These are phyloP conservation scores for Amniataba percoides DNA, from an alignment of 2,797 vertebrate species.

Conservation along the genomic window DNA sequence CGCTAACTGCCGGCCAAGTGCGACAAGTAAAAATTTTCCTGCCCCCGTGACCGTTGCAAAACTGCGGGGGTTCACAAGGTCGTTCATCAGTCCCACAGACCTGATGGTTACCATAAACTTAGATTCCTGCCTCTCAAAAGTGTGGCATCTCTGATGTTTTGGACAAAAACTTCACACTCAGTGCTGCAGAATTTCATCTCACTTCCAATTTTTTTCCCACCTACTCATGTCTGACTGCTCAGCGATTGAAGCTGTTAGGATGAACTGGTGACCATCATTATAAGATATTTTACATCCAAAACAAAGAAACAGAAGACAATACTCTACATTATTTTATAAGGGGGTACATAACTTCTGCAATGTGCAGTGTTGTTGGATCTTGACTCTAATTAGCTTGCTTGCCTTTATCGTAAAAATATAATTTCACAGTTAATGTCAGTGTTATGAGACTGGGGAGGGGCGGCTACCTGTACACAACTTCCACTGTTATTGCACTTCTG, in stretches of 20 bases:
- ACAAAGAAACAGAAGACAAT: not conserved
- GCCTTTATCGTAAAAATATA: constrained; percentile 15
- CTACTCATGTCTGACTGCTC: not conserved
- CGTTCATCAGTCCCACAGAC: constrained; percentile 35
- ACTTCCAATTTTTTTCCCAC: constrained; percentile 1
- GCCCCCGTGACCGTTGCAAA: constrained; percentile 26
- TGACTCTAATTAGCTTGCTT: not conserved
- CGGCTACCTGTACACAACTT: constrained; percentile 6
- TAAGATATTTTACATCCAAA: not conserved
- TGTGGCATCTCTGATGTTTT: constrained; percentile 6
- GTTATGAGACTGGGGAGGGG: constrained; percentile 2
- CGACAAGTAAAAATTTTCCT: constrained; percentile 43
- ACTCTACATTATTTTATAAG: not conserved
- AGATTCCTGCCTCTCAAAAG: constrained; percentile 27
- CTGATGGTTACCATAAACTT: constrained; percentile 34
- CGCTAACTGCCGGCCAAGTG: constrained; percentile 63
- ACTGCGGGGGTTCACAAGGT: constrained; percentile 30
- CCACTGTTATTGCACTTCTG: constrained; percentile 21
- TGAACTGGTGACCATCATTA: not conserved
- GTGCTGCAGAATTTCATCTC: not conserved
- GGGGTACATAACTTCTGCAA: not conserved
- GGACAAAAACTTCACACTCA: not conserved
- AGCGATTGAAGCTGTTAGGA: not conserved
- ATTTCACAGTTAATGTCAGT: constrained; percentile 12
- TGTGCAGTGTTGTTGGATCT: not conserved